Evolutionary conservation across 2,888 invertebrate genomes (phyloP).

Genomic region (Oxycera nigricornis): DNA sequence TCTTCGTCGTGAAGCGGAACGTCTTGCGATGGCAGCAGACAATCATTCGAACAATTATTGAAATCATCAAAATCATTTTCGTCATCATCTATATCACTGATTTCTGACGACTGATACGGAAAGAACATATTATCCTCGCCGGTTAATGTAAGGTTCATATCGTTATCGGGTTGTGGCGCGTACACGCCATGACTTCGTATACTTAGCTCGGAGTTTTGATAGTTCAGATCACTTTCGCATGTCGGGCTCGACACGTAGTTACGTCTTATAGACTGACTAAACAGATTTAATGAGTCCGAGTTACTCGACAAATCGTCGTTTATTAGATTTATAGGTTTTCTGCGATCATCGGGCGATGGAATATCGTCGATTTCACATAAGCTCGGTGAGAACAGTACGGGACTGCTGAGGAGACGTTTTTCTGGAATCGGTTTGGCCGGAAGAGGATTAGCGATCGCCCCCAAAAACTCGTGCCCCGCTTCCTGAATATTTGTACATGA

Average conservation of each 20-base stretch:
- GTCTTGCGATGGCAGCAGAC: slow-evolving; percentile 42
- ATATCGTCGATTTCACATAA: slow-evolving; percentile 52
- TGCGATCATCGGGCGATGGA: slow-evolving; percentile 49
- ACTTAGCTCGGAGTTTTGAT: slow-evolving; percentile 71
- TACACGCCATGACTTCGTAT: slow-evolving; percentile 70
- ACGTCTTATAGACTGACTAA: slow-evolving; percentile 48
- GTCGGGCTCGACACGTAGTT: slow-evolving; percentile 58
- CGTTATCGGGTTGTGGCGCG: slow-evolving; percentile 68
- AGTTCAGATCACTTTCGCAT: slow-evolving; percentile 71
- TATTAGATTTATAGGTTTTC: slow-evolving; percentile 46
- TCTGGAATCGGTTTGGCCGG: slow-evolving; percentile 40
- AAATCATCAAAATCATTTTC: slow-evolving; percentile 45
- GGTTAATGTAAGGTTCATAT: slow-evolving; percentile 63
- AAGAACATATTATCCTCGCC: slow-evolving; percentile 56
- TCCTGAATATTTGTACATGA: slow-evolving; percentile 50
- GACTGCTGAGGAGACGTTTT: slow-evolving; percentile 48
- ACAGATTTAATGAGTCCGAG: slow-evolving; percentile 50
- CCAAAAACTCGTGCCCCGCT: slow-evolving; percentile 44
- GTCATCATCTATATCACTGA: slow-evolving; percentile 58
- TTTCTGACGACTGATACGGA: slow-evolving; percentile 60
- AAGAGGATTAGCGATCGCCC: slow-evolving; percentile 41
- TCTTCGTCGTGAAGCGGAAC: slow-evolving; percentile 2
- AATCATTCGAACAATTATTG: slow-evolving; percentile 51
- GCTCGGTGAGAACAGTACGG: slow-evolving; percentile 52
- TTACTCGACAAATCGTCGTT: slow-evolving; percentile 35